phyloP scores from a whole-genome alignment of 2,888 invertebrate species.

The Diogma glabrata region DNA sequence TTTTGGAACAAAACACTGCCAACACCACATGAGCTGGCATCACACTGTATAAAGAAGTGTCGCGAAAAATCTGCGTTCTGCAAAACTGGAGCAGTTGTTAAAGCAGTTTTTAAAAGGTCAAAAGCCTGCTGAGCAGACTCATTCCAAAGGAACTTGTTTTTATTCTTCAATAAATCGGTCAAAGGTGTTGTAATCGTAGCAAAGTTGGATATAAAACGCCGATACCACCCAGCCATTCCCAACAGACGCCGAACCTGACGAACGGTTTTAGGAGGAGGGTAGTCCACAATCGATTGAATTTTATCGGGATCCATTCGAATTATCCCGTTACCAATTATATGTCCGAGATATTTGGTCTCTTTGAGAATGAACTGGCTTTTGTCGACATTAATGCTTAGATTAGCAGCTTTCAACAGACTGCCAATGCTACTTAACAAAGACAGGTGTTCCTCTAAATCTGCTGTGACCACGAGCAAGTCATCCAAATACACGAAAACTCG shows the following conservation, averaged over 20 bases:
- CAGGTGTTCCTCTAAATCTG: not conserved
- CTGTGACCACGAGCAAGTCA: too few species aligned
- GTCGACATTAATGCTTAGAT: too few species aligned
- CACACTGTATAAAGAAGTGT: not conserved
- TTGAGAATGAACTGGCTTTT: too few species aligned
- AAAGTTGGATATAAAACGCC: constrained; percentile 6
- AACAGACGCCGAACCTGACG: too few species aligned
- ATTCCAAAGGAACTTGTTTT: constrained; percentile 9
- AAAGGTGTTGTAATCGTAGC: constrained; percentile 12
- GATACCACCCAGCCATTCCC: constrained; percentile 19
- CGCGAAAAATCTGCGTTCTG: not conserved
- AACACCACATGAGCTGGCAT: not conserved
- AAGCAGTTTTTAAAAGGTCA: constrained; percentile 7
- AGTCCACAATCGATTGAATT: not conserved
- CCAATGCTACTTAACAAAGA: not conserved
- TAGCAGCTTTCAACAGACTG: constrained; percentile 13
- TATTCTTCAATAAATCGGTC: constrained; percentile 10
- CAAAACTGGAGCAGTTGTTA: not conserved
- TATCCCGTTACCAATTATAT: not conserved
- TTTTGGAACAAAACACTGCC: not conserved
- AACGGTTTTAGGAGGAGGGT: constrained; percentile 17
- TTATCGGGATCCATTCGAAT: not conserved
- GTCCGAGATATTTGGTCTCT: too few species aligned
- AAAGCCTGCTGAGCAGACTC: not conserved
- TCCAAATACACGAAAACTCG: too few species aligned